Percentiles rank a stretch among this genome's conserved stretches.
These are phyloP conservation scores for Drosophila atroscutellata DNA, from an alignment of 2,888 invertebrate species.

Conservation along the genomic window DNA sequence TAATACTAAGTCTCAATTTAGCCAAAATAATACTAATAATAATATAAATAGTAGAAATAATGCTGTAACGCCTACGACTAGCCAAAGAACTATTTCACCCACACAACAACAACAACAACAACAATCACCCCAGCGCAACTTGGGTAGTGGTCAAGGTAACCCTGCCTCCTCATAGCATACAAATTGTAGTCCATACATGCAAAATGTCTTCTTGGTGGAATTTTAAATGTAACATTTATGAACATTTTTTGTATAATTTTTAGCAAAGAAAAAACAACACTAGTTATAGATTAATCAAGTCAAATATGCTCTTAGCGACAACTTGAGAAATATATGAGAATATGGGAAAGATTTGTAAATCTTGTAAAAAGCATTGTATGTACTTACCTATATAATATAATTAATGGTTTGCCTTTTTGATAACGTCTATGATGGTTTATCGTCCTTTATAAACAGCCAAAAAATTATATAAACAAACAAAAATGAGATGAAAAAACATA, in stretches of 20 bases:
- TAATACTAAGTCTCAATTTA: constrained; percentile 71
- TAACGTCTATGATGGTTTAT: constrained; percentile 74
- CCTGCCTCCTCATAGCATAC: constrained; percentile 70
- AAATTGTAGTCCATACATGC: constrained; percentile 49
- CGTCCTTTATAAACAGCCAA: constrained; percentile 61
- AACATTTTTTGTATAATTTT: constrained; percentile 61
- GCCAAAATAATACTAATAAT: constrained; percentile 71
- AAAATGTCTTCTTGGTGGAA: constrained; percentile 76
- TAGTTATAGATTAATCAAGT: constrained; percentile 24
- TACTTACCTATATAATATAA: constrained; percentile 58
- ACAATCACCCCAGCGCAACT: constrained; percentile 60
- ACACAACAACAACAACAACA: constrained; percentile 43
- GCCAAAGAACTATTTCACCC: constrained; percentile 59
- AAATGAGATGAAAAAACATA: constrained; percentile 13
- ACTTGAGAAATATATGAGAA: constrained; percentile 17
- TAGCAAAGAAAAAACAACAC: constrained; percentile 54
- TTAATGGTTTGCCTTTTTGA: constrained; percentile 73
- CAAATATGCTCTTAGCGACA: constrained; percentile 33
- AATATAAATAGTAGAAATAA: constrained; percentile 58
- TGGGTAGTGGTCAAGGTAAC: constrained; percentile 40
- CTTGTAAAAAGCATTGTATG: constrained; percentile 63
- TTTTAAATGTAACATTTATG: constrained; percentile 61
- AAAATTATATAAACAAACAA: constrained; percentile 17
- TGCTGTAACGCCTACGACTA: constrained; percentile 45
- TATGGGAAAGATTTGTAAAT: constrained; percentile 55